phyloP scores from a whole-genome alignment of 2,888 invertebrate species.

The Nomada hirtipes region DNA sequence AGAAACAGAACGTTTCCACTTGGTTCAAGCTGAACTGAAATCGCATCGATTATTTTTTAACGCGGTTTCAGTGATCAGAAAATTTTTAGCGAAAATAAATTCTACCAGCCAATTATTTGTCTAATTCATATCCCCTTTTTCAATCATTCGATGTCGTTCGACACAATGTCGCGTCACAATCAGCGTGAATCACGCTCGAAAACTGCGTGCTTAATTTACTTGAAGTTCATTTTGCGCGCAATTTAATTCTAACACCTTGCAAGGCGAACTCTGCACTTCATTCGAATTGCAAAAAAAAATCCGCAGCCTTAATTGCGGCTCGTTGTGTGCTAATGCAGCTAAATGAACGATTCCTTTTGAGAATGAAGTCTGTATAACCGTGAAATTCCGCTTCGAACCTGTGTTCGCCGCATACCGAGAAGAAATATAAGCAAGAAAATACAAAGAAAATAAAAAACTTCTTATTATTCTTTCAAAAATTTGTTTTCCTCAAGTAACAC shows the following conservation, averaged over 20 bases:
- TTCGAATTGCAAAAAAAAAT: constrained; percentile 50
- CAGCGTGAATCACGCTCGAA: constrained; percentile 28
- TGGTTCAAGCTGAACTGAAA: not conserved
- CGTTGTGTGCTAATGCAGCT: constrained; percentile 56
- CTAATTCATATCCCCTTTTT: no score
- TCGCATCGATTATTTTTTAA: no score
- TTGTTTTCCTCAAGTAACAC: no score
- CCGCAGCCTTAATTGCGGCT: constrained; percentile 33
- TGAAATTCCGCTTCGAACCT: not conserved
- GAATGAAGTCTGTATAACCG: not conserved
- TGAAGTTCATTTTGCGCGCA: constrained; percentile 25
- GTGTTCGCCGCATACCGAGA: not conserved
- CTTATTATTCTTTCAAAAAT: no score
- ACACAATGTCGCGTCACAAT: constrained; percentile 1
- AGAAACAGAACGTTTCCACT: not conserved
- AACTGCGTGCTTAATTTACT: constrained; percentile 30
- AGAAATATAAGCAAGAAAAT: not conserved
- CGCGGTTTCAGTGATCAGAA: no score
- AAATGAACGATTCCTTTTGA: constrained; percentile 38
- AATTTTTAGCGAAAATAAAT: no score
- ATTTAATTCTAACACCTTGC: constrained; percentile 30
- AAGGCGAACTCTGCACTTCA: constrained; percentile 29
- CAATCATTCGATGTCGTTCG: not conserved
- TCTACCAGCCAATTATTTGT: not conserved
- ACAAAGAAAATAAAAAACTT: not conserved